Evolutionary conservation across 2,797 vertebrate species (phyloP), one percentile per base, ranked within the genome.

Genomic region (Pipistrellus pygmaeus): DNA sequence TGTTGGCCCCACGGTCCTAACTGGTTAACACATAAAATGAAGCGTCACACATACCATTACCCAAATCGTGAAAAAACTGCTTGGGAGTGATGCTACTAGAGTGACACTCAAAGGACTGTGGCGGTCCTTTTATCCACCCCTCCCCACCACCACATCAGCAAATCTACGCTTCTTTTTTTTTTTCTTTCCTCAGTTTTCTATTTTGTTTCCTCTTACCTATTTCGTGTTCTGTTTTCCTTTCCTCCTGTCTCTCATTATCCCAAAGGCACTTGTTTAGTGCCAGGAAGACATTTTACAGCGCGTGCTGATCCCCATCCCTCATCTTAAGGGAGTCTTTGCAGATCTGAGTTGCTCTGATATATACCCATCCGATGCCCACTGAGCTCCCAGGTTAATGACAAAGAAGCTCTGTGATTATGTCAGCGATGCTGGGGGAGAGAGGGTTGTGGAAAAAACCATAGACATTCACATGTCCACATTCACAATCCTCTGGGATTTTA

Each of bases 31-130:
- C 6, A n/a, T 7, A 57, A 78, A 86, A 46, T 15, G 14, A 89
- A 87, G 32, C 18, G 57, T 25, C 78, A 88, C 13, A 4, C 2
- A 85, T 48, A 25, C 8, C 20, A 23, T 51, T 75, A 30, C 53
- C 57, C 23, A 69, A 80, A 46, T 60, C 80, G 17, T 0, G 21
- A 57, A 53, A 57, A 38, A 21, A 55, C 20, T 21, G 3, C 5
- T 44, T 23, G 1, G 7, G 5, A 85, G 8, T 0, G 1, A 4
- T 0, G 6, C 5, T 8, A 38, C 18, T 87, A 35, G 57, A 72
- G 25, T 8, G 30, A 44, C 11, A 23, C 0, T 3, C 46, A 4
- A n/a, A 84, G 10, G 41, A 30, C 20, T 23, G 25, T 17, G 18
- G 30, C 20, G 60, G 23, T 18, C n/a, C 27, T 35, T 44, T 38